These are phyloP conservation scores for Catalaphyllia jardinei DNA, from an alignment of 64 coral and sea anemone genomes.

Conservation along the genomic window DNA sequence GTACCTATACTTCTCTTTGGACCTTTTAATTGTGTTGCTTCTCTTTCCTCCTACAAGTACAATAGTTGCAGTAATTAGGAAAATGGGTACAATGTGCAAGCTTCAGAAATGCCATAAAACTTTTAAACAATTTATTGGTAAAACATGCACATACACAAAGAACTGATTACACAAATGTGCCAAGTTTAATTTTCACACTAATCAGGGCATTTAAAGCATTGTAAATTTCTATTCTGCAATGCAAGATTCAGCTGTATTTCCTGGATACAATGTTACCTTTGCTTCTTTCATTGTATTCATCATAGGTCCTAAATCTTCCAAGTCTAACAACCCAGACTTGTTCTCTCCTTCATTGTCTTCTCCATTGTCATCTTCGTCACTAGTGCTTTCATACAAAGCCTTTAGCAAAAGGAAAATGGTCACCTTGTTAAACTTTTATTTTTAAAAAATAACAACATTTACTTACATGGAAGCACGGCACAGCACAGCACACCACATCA, in stretches of 20 bases:
- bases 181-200: too few species aligned
- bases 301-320: conserved; percentile 91
- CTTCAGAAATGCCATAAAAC: background rate
- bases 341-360: conserved; percentile 41
- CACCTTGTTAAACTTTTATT: too few species aligned
- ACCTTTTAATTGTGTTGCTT: background rate
- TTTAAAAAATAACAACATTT: too few species aligned
- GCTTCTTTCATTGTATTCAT: conserved; percentile 79
- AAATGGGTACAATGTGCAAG: background rate
- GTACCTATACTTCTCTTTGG: conserved; percentile 22
- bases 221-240: too few species aligned
- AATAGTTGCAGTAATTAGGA: background rate
- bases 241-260: too few species aligned
- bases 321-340: conserved; percentile 71
- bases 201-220: too few species aligned
- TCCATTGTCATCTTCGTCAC: conserved; percentile 60
- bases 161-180: too few species aligned
- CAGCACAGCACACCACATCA: too few species aligned
- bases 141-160: too few species aligned
- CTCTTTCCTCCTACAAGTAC: conserved; percentile 10
- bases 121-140: too few species aligned
- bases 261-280: conserved; percentile 30
- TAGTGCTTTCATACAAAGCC: conserved; percentile 88
- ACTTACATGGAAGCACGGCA: too few species aligned
- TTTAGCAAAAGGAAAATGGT: background rate